Base-by-base conservation (phyloP, 2,888 invertebrate genomes). In the Pyrrhia umbra region DNA sequence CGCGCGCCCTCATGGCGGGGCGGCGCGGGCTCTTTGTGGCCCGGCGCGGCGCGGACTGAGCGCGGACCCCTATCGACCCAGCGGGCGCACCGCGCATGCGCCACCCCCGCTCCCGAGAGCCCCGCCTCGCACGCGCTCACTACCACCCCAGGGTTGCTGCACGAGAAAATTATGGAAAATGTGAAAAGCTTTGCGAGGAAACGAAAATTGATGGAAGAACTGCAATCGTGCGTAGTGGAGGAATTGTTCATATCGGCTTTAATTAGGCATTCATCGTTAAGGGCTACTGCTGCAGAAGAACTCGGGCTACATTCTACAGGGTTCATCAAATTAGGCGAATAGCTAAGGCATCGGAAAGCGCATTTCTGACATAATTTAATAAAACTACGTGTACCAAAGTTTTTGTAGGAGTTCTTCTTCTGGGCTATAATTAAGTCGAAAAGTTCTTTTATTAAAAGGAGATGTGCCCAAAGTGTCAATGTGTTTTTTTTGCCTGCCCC, bases 1-100 rank as follows among this genome's bases (percentile, higher is more conserved):
- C 91, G 85, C 93, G 91, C 92, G 92, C 90, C 91, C 85, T 90
- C 94, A 93, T 94, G 88, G 84, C 91, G 90, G 90, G 87, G 90
- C 91, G 90, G 88, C 93, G 92, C 92, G 91, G 88, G 90, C 92
- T 86, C 78, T 70, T 77, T 71, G 77, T 80, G 77, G 85, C 85
- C 85, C 86, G 79, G 82, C 88, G 85, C 87, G 86, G 87, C 89
- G 87, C 88, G 88, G 88, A 88, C 89, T 89, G 87, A 52, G 69
- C 59, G 66, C 54, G 51, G 58, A 60, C 72, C 75, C 75, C 81
- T 86, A 86, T 86, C 86, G 86, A 86, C 83, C 82, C 66, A 42
- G 50, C 68, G 46, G 23, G 58, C 77, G 57, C 59, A 66, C 15
- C 79, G 55, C 78, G 74, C 82, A 75, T 69, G 77, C 76, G 79